phyloP scores from a whole-genome alignment of 1,140 invertebrate species.

The Aphaenogaster rudis region DNA sequence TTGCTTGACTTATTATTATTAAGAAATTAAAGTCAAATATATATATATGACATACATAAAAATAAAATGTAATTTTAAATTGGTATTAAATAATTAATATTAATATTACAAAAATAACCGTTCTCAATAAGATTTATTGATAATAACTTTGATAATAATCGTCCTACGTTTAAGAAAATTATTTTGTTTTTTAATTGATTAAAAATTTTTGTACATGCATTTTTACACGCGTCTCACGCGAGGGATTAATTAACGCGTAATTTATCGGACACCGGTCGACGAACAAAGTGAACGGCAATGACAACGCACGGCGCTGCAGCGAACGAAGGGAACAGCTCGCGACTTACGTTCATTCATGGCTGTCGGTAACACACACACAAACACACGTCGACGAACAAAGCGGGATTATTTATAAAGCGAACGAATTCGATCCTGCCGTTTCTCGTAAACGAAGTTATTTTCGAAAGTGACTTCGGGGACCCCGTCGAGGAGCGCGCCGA shows the following conservation, averaged over 20 bases:
- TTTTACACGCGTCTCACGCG: not conserved
- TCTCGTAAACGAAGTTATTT: conserved; percentile 61
- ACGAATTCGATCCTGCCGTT: conserved; percentile 49
- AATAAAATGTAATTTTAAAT: conserved; percentile 2
- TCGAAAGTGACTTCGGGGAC: conserved; percentile 41
- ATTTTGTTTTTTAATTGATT: not conserved
- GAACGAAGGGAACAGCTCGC: conserved; percentile 21
- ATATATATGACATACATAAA: not conserved
- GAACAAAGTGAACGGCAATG: conserved; percentile 31
- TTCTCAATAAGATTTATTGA: not conserved
- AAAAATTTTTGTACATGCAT: not conserved
- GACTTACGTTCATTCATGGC: conserved; percentile 56
- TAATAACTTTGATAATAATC: too few species aligned
- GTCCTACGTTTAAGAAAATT: not conserved
- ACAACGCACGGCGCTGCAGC: conserved; percentile 11
- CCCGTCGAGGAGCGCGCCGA: not conserved
- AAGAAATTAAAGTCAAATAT: not conserved
- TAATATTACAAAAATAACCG: not conserved
- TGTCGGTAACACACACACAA: conserved; percentile 2
- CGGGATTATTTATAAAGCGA: conserved; percentile 55
- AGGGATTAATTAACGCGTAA: conserved; percentile 27
- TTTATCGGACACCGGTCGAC: conserved; percentile 5
- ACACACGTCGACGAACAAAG: conserved; percentile 42
- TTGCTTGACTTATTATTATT: not conserved
- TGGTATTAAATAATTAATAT: not conserved